Percentiles rank a stretch among this genome's conserved stretches.
Evolutionary conservation across 2,797 vertebrate genomes (phyloP).

Genomic region (Potorous gilbertii): DNA sequence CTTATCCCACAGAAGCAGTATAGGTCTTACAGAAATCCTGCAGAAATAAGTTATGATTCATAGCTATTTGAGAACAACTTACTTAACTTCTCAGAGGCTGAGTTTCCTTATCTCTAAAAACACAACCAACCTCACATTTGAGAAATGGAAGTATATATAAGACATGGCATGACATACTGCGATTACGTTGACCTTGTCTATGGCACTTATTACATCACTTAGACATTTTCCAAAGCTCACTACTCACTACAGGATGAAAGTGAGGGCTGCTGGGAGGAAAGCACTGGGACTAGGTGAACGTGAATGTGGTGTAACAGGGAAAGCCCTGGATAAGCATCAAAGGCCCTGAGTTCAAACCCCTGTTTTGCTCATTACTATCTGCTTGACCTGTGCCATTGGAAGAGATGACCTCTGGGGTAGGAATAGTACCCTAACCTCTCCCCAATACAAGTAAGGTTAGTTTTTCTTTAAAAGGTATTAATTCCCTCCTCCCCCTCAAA

Average conservation of each 20-base stretch:
- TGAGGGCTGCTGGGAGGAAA: not conserved
- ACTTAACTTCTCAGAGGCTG: not conserved
- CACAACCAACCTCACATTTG: not conserved
- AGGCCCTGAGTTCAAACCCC: not conserved
- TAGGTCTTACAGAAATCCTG: not conserved
- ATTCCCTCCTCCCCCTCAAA: not conserved
- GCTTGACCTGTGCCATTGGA: not conserved
- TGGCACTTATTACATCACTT: not conserved
- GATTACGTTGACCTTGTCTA: not conserved
- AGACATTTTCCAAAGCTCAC: not conserved
- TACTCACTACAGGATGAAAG: not conserved
- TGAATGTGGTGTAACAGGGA: not conserved
- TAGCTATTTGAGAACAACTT: not conserved
- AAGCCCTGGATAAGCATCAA: not conserved
- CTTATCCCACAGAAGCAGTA: not conserved
- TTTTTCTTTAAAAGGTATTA: not conserved
- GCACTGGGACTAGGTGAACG: not conserved
- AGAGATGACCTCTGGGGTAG: not conserved
- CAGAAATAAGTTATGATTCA: not conserved
- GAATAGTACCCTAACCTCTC: not conserved
- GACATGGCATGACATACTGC: not conserved
- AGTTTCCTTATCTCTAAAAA: not conserved
- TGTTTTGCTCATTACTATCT: not conserved
- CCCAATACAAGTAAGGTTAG: not conserved
- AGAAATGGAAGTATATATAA: not conserved